Evolutionary conservation across 2,888 invertebrate genomes (phyloP).

Genomic region (Dyspetes luteomarginatus): DNA sequence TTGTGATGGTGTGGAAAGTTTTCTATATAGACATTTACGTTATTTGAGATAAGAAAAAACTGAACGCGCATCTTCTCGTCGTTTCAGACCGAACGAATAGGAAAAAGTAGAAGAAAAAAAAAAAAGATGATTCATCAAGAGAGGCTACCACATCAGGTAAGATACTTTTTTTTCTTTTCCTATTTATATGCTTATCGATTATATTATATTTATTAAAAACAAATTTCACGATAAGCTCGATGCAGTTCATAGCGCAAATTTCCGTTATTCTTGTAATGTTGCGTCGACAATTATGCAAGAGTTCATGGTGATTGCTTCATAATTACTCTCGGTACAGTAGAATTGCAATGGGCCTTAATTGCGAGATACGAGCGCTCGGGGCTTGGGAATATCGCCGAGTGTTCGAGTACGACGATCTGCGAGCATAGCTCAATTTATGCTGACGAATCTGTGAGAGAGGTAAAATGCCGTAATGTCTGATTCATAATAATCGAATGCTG

Average conservation of each 20-base stretch:
- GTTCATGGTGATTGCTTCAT: conserved; percentile 63
- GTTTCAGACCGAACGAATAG: neutral
- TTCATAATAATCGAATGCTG: conserved; percentile 23
- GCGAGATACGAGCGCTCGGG: conserved; percentile 27
- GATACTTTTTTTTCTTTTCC: neutral
- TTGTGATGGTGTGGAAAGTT: too few relatives aligned
- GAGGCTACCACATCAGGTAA: neutral
- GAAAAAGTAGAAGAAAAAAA: neutral
- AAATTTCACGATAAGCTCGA: neutral
- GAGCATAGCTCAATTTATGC: conserved; percentile 13
- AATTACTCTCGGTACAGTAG: conserved; percentile 59
- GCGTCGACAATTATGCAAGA: conserved; percentile 52
- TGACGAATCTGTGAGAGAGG: conserved; percentile 26
- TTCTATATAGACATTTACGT: too few relatives aligned
- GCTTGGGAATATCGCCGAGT: conserved; percentile 19
- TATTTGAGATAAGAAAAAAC: too few relatives aligned
- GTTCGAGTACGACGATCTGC: conserved; percentile 10
- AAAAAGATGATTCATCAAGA: neutral
- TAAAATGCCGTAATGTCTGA: conserved; percentile 9
- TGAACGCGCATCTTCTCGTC: too few relatives aligned
- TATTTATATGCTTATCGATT: neutral
- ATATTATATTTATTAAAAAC: neutral
- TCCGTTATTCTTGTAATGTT: conserved; percentile 40
- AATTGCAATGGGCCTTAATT: conserved; percentile 64
- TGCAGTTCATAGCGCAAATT: conserved; percentile 9